phyloP scores from a whole-genome alignment of 2,113 vertebrate genomes.

The Phyllostomus discolor region DNA sequence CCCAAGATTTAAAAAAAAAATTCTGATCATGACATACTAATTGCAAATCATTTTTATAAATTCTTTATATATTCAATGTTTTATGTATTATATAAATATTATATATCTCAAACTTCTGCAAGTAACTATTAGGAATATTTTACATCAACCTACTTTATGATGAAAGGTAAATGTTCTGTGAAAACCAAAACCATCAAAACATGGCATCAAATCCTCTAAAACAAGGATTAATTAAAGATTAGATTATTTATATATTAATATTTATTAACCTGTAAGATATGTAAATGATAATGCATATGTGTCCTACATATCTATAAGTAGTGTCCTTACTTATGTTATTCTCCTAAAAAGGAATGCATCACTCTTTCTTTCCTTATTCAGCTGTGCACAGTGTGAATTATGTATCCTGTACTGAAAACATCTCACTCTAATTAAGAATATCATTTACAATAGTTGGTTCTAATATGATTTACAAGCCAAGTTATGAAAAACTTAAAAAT shows the following conservation, averaged over 20 bases:
- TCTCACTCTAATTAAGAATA: slow-evolving; percentile 35
- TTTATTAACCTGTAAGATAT: slow-evolving; percentile 8
- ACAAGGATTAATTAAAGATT: neutral
- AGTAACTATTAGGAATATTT: neutral
- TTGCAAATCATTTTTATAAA: neutral
- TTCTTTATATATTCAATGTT: neutral
- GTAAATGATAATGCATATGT: neutral
- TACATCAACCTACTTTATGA: neutral
- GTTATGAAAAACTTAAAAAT: neutral
- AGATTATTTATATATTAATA: neutral
- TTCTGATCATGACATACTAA: neutral
- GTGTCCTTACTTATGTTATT: neutral
- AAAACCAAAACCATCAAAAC: neutral
- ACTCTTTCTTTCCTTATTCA: neutral
- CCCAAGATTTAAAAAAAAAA: neutral
- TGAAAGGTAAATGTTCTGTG: neutral
- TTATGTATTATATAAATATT: neutral
- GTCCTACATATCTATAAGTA: neutral
- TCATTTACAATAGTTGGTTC: neutral
- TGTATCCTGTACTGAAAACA: neutral
- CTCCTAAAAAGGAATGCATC: neutral
- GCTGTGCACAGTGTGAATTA: neutral
- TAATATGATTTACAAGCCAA: neutral
- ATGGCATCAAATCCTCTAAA: neutral
- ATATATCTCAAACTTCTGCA: neutral